Conservation (phyloP, 2,113 vertebrate genomes). For the Cyanoliseus patagonus region DNA sequence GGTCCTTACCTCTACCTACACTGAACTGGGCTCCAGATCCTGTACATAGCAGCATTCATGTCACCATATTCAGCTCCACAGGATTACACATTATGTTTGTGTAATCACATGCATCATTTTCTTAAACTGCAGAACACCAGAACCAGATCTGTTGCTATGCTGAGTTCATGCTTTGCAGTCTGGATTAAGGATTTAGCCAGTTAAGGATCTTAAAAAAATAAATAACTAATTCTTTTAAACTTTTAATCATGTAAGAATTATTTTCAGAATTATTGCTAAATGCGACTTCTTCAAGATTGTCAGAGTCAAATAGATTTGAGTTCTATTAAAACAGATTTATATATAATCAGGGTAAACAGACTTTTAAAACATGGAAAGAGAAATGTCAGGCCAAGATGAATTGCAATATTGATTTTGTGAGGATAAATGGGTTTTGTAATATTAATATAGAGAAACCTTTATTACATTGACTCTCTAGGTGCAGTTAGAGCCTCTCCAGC, state of each 20-base stretch:
- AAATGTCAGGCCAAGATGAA: slow-evolving; percentile 77
- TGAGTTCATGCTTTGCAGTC: not conserved
- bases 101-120: not conserved
- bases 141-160: not conserved
- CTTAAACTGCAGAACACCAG: not conserved
- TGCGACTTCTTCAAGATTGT: slow-evolving; percentile 11
- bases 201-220: not conserved
- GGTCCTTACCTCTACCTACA: not conserved
- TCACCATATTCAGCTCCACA: not conserved
- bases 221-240: slow-evolving; percentile 15
- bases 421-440: slow-evolving; percentile 89
- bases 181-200: not conserved
- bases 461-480: slow-evolving; percentile 83
- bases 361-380: slow-evolving; percentile 71
- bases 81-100: not conserved
- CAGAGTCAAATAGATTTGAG: slow-evolving; percentile 45
- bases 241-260: slow-evolving; percentile 29
- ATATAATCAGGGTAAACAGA: slow-evolving; percentile 70
- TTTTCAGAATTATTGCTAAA: slow-evolving; percentile 38
- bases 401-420: slow-evolving; percentile 85
- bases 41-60: not conserved
- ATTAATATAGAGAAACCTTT: slow-evolving; percentile 91
- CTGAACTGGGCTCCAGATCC: not conserved
- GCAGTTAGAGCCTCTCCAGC: slow-evolving; percentile 73
- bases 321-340: slow-evolving; percentile 75